Conservation (phyloP, 2,113 vertebrate genomes). For the Megaleporinus macrocephalus region DNA sequence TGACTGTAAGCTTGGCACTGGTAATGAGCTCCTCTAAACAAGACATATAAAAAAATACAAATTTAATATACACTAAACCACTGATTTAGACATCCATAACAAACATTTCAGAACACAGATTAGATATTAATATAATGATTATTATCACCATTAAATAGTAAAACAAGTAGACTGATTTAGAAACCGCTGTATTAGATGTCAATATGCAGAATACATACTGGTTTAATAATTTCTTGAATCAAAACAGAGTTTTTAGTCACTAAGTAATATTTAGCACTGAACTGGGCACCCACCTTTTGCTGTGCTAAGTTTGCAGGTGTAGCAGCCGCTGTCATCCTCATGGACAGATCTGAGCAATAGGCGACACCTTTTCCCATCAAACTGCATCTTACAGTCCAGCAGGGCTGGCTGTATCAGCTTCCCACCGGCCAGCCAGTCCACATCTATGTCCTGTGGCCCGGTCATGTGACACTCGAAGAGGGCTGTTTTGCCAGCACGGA, state of each 20-base stretch:
- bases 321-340: conserved; percentile 91
- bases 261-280: too few relatives aligned
- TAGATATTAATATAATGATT: too few relatives aligned
- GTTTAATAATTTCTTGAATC: not conserved
- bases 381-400: conserved; percentile 98
- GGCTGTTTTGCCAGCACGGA: conserved; percentile 89
- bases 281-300: conserved; percentile 91
- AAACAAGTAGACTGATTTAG: too few relatives aligned
- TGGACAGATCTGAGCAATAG: conserved; percentile 92
- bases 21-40: conserved; percentile 89
- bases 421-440: conserved; percentile 93
- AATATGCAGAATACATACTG: not conserved
- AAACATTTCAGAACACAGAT: too few relatives aligned
- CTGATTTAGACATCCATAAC: too few relatives aligned
- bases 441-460: conserved; percentile 87
- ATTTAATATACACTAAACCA: too few relatives aligned
- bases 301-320: conserved; percentile 94
- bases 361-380: conserved; percentile 90
- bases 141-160: too few relatives aligned
- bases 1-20: conserved; percentile 84
- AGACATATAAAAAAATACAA: not conserved
- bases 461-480: conserved; percentile 89
- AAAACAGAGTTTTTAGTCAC: too few relatives aligned
- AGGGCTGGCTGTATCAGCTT: conserved; percentile 93
- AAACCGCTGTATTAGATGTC: too few relatives aligned